Evolutionary conservation across 2,113 vertebrate species (phyloP).

Genomic region (Callopanchax toddi): DNA sequence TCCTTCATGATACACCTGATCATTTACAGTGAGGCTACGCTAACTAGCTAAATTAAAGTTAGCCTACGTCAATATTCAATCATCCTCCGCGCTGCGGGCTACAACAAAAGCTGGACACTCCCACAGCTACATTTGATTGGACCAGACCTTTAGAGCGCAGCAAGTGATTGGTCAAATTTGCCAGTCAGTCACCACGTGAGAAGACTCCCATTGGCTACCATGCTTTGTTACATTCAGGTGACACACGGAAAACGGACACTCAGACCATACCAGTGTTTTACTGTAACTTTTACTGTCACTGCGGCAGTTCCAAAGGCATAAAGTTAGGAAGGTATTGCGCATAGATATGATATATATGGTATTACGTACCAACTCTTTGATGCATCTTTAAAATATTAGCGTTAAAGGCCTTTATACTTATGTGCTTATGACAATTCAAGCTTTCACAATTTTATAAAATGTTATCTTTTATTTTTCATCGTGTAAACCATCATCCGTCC

Average conservation of each 20-base stretch:
- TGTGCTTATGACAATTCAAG: too few relatives aligned
- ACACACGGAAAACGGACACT: background rate
- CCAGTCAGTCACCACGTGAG: background rate
- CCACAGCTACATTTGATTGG: slow-evolving; percentile 44
- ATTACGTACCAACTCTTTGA: too few relatives aligned
- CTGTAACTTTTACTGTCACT: too few relatives aligned
- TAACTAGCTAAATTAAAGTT: background rate
- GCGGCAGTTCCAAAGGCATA: too few relatives aligned
- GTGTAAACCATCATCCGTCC: too few relatives aligned
- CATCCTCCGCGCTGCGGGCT: slow-evolving; percentile 8
- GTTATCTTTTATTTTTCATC: too few relatives aligned
- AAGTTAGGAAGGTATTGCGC: too few relatives aligned
- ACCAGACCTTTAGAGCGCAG: background rate
- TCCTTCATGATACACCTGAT: background rate
- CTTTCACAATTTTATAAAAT: too few relatives aligned
- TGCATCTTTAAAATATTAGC: too few relatives aligned
- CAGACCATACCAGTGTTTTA: too few relatives aligned
- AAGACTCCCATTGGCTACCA: slow-evolving; percentile 1
- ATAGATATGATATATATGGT: too few relatives aligned
- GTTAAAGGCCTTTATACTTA: too few relatives aligned
- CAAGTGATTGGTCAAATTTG: background rate
- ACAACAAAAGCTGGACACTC: background rate
- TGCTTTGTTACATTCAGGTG: slow-evolving; percentile 38
- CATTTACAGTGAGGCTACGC: background rate
- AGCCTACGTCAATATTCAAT: slow-evolving; percentile 23